Base-by-base conservation (phyloP, 2,797 vertebrate species). In the Florisuga fusca region DNA sequence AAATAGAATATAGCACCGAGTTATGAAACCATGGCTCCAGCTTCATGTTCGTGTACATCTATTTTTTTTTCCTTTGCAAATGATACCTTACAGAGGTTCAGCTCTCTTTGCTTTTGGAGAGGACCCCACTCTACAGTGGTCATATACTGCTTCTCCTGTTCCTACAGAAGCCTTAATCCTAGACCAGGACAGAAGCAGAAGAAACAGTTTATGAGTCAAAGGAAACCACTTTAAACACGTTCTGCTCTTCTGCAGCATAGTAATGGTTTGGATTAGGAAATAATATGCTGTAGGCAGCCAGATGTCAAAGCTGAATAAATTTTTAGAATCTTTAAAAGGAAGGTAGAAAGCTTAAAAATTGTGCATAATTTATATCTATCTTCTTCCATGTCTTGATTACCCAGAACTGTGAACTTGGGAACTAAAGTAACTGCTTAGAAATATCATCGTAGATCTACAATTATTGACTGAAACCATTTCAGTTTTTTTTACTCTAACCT, bases 331-430 rank as follows among this genome's bases (percentile, higher is more conserved):
- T 87, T 85, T 84, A 89, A 90, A 91, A 90, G 57, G 68, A 76
- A 96, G 77, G 58, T 74, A 94, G 84, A 92, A 96, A 79, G 29
- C 78, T 84, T 90, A 83, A 88, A 92, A 92, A 61, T 54, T 94
- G 83, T 95, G 87, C 85, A 95, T 94, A 94, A 95, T 93, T 95
- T 90, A 89, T 26, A 80, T 84, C 83, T 96, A 87, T 92, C 90
- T n/a, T 55, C 55, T 89, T 68, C 66, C 55, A 83, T 86, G 57
- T 90, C 82, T 73, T 82, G 82, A 86, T 87, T 93, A 82, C 54
- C 50, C 57, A 78, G 63, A 92, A 84, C 54, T 69, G 71, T 51
- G 87, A 94, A 93, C 66, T 25, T 6, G 4, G 75, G 46, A 95
- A 66, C 23, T 38, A 15, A 94, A 92, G 29, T 33, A 80, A 64